Base-by-base conservation (phyloP, 2,888 invertebrate species). In the Ichneumoninae sp. region DNA sequence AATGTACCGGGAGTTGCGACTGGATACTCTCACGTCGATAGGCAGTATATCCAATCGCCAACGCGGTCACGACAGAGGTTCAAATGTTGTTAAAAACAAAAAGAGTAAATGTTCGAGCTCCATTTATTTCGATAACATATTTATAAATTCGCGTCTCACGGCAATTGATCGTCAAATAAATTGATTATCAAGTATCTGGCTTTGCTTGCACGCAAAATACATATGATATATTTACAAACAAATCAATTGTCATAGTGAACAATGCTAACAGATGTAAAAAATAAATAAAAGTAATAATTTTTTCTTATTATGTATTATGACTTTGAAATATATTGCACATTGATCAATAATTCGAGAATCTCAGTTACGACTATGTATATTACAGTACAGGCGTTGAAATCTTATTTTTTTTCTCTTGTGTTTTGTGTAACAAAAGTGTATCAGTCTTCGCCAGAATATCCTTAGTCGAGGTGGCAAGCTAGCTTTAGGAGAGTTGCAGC, bases 1-100 rank as follows among this genome's bases (percentile, higher is more conserved):
- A 84, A 87, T 85, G 86, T 83, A 85, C 75, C 83, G 82, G 71
- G 74, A 70, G 71, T 50, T 30, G 74, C 66, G 50, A 33, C n/a
- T 71, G 30, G 40, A 68, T 8, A 40, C 26, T 44, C 57, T 57
- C 22, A 57, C 47, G 68, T 33, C 71, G 33, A 57, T 71, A 62
- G 60, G 16, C 60, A 62, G 22, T 1, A 30, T 30, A 30, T 62
- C 60, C 33, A 33, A 16, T 62, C 60, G 30, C 60, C 13, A 16
- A 44, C 44, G 13, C 16, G 44, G 26, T 4, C 10, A 57, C 26
- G 13, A 57, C 10, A 3, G 57, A 10, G 57, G 13, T 8, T 57
- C 44, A 13, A 26, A 22, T 26, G 22, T 10, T 26, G 8, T 16
- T 57, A 26, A 0, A 30, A 44, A 71, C 52, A 62, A 62, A 62